A percentile compares a stretch with the other conserved stretches of the same genome.
phyloP scores from a whole-genome alignment of 2,797 vertebrate species.

The Nannoperca obscura region DNA sequence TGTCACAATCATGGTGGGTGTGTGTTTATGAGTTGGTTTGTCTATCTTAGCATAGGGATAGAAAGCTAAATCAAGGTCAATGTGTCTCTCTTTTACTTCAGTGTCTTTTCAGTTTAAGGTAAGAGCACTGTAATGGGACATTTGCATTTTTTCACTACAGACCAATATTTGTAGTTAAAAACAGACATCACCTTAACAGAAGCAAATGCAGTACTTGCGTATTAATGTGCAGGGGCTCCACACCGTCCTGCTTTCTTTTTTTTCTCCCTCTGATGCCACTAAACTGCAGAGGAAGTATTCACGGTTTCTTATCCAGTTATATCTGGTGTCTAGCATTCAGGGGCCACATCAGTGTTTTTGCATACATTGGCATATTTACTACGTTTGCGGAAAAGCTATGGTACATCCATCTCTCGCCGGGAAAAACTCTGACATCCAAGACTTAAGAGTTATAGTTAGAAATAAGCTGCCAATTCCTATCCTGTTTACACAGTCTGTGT shows the following conservation, averaged over 20 bases:
- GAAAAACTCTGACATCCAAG: neutral
- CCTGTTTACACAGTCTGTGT: constrained; percentile 11
- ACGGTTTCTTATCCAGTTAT: constrained; percentile 5
- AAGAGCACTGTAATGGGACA: neutral
- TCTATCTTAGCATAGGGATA: neutral
- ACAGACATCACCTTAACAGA: neutral
- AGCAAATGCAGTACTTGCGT: neutral
- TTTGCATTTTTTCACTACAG: neutral
- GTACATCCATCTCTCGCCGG: neutral
- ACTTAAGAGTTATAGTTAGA: neutral
- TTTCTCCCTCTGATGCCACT: neutral
- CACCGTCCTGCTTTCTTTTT: neutral
- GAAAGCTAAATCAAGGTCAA: neutral
- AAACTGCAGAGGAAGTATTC: neutral
- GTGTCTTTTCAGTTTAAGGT: neutral
- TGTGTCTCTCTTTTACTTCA: neutral
- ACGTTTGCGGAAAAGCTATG: neutral
- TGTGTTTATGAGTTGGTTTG: constrained; percentile 2
- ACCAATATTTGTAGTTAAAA: neutral
- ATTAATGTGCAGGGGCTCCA: neutral
- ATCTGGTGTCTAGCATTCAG: neutral
- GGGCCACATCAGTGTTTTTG: neutral
- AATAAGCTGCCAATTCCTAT: constrained; percentile 5
- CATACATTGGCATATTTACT: neutral
- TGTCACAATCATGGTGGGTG: constrained; percentile 89